Base-by-base conservation (phyloP, 1,140 invertebrate genomes). In the Ephestia elutella region DNA sequence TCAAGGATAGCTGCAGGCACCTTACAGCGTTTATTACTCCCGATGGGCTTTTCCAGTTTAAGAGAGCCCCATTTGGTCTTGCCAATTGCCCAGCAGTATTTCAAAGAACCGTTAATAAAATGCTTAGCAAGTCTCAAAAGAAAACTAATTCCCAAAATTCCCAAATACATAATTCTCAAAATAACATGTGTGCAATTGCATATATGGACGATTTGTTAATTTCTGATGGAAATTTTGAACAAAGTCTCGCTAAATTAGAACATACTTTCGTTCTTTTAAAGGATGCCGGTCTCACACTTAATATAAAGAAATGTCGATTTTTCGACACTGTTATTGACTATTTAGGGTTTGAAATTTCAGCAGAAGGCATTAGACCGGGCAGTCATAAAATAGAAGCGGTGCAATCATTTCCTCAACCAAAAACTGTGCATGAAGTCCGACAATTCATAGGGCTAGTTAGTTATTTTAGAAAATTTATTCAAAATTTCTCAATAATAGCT, bases 361-460 rank as follows among this genome's bases (percentile, higher is more conserved):
- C n/a, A 3, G 5, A 49, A 2, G 48, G 48, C 5, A 20, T 49
- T 10, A 17, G 18, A 18, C 48, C 48, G 5, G 48, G 48, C 5
- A 18, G 2, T 18, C 4, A 17, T 18, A 49, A 49, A 49, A 49
- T 49, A 18, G 48, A 49, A 18, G 48, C 48, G 2, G 18, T 49
- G 17, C 7, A 20, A 18, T 18, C n/a, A 7, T 55, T 55, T 59
- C 61, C 63, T 7, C 32, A 11, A 51, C 76, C 76, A 7, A 57
- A 10, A 35, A 65, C 71, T 38, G 56, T 65, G 0, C 68, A 76
- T 54, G 63, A 63, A 3, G 51, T 81, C 5, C 57, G 64, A 49
- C 60, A 71, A 15, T 76, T 78, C 57, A 9, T 79, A 0, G 70
- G 76, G 2, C 57, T 78, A n/a, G 62, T 58, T 10, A 63, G 67